Conservation (phyloP, 2,113 vertebrate species). For the Pomatorhinus ruficollis region DNA sequence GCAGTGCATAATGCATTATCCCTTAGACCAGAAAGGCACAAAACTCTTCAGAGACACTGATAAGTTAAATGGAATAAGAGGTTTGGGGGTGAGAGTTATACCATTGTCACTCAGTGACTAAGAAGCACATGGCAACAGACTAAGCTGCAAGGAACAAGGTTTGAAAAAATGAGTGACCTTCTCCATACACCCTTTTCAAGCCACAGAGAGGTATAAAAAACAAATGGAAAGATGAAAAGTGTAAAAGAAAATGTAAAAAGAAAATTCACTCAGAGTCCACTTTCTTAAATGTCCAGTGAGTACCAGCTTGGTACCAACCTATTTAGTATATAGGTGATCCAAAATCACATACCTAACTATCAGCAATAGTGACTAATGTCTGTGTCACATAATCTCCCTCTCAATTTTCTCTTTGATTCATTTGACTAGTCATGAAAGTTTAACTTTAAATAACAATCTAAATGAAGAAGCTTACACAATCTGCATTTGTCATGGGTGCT, state of each 20-base stretch:
- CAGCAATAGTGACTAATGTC: constrained; percentile 21
- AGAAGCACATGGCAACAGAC: neutral
- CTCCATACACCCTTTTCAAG: neutral
- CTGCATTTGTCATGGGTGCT: constrained; percentile 40
- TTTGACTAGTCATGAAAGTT: constrained; percentile 55
- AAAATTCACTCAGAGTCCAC: neutral
- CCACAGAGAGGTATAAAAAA: neutral
- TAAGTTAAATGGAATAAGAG: neutral
- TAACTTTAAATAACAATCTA: constrained; percentile 68
- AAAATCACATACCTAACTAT: neutral
- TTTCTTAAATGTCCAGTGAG: neutral
- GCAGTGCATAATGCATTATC: neutral
- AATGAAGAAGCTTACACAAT: constrained; percentile 49
- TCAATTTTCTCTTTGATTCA: constrained; percentile 41
- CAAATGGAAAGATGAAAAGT: neutral
- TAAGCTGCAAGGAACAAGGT: neutral
- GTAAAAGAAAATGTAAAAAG: neutral
- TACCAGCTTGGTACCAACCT: neutral
- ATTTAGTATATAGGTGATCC: neutral
- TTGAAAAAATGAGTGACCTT: neutral
- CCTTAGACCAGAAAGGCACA: neutral
- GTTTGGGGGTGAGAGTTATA: neutral
- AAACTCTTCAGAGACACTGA: neutral
- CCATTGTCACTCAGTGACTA: neutral
- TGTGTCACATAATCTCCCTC: constrained; percentile 16